Evolutionary conservation across 2,113 vertebrate species (phyloP), one percentile per base, ranked within the genome.

Genomic region (Periophthalmus modestus): DNA sequence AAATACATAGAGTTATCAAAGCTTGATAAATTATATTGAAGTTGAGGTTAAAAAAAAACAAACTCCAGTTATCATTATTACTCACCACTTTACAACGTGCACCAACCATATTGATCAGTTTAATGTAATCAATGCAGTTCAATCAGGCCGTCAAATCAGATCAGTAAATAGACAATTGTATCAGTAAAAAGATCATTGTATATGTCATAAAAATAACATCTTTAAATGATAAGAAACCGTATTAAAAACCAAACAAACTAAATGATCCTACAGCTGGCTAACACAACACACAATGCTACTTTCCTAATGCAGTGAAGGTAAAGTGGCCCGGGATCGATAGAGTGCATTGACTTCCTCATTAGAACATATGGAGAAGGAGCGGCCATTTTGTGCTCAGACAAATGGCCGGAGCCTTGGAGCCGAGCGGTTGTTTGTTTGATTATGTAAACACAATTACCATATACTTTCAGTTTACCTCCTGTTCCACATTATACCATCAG

Each of bases 401-500:
- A 34, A 62, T 52, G 12, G 54, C 21, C 66, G 15, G 66, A 28
- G 18, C 34, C 3, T 13, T 57, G 69, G 23, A 58, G 36, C 33
- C 36, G 36, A 47, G n/a, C 47, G 11, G 2, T 47, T 24, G 9
- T 14, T 4, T 70, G 15, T 73, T 18, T 62, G 73, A 57, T 72
- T 71, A 73, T 69, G 14, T 68, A 48, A 59, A 77, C 71, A 79
- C 82, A 71, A 65, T 65, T 65, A 43, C 58, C 21, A 6, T 15
- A 66, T 14, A 4, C 63, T 63, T 13, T 24, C 63, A 72, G 50
- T 66, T 55, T 21, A 15, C 74, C 69, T 78, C 54, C 81, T 68
- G 74, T 78, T 74, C 69, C 75, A 72, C 82, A 76, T 68, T 47
- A 43, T 43, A 47, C 52, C 59, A 39, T 62, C 72, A 62, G 85